Evolutionary conservation across 2,113 vertebrate species (phyloP).

Genomic region (Heterochromis multidens): DNA sequence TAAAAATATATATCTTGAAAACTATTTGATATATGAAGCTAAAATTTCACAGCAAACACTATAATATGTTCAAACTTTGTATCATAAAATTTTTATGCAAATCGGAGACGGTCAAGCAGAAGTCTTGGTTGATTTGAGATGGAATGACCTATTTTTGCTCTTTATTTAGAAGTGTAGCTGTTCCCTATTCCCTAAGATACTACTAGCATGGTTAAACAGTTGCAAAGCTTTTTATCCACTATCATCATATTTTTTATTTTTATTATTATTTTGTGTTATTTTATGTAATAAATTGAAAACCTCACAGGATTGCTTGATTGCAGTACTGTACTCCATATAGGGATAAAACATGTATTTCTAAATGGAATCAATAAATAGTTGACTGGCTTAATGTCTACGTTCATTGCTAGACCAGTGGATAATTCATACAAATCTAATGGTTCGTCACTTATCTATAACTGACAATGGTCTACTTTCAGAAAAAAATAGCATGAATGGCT

Average conservation of each 20-base stretch:
- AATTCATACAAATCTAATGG: constrained; percentile 46
- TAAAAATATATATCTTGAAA: no score
- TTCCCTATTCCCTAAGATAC: not conserved
- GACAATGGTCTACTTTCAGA: constrained; percentile 20
- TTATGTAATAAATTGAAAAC: not conserved
- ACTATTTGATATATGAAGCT: no score
- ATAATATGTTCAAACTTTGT: no score
- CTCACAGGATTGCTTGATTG: not conserved
- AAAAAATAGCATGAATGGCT: not conserved
- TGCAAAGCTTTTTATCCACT: not conserved
- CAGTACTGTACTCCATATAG: not conserved
- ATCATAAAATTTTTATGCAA: no score
- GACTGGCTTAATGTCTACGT: not conserved
- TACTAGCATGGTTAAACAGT: not conserved
- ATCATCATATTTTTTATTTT: not conserved
- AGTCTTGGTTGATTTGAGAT: no score
- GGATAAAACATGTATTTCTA: not conserved
- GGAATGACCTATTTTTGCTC: no score
- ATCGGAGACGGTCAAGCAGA: no score
- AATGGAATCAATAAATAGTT: not conserved
- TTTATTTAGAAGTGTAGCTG: not conserved
- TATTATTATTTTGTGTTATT: not conserved
- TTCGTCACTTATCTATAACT: constrained; percentile 47
- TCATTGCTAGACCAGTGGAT: not conserved
- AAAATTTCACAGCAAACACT: no score